These are phyloP conservation scores for Ophonus ardosiacus DNA, from an alignment of 2,888 invertebrate genomes.

Conservation along the genomic window DNA sequence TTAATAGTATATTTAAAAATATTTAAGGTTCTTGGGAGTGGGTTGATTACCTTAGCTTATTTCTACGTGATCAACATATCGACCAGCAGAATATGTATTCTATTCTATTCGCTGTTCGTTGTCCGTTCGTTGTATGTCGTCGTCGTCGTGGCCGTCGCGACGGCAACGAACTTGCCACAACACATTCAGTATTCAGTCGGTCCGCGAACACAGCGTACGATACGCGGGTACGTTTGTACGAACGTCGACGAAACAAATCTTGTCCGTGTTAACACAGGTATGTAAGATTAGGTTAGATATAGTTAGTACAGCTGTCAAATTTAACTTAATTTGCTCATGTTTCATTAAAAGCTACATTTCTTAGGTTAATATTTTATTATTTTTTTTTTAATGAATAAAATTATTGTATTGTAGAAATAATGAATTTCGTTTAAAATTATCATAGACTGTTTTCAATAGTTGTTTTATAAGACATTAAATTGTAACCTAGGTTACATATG, in stretches of 20 bases:
- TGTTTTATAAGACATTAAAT: too few species aligned
- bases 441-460: too few species aligned
- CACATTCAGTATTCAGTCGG: constrained; percentile 4
- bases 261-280: neutral
- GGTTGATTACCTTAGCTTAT: neutral
- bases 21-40: neutral
- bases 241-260: neutral
- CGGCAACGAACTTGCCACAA: neutral
- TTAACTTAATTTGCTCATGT: too few species aligned
- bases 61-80: neutral
- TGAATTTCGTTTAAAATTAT: too few species aligned
- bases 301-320: too few species aligned
- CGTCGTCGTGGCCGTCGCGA: neutral
- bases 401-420: too few species aligned
- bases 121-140: constrained; percentile 14
- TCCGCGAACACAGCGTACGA: neutral
- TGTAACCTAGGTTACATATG: too few species aligned
- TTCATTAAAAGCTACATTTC: neutral
- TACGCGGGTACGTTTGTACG: neutral
- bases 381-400: too few species aligned
- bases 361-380: neutral
- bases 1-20: too few species aligned
- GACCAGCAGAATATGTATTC: neutral
- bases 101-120: constrained; percentile 22
- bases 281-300: neutral